phyloP scores from a whole-genome alignment of 2,888 invertebrate genomes.

The Noctua janthe region DNA sequence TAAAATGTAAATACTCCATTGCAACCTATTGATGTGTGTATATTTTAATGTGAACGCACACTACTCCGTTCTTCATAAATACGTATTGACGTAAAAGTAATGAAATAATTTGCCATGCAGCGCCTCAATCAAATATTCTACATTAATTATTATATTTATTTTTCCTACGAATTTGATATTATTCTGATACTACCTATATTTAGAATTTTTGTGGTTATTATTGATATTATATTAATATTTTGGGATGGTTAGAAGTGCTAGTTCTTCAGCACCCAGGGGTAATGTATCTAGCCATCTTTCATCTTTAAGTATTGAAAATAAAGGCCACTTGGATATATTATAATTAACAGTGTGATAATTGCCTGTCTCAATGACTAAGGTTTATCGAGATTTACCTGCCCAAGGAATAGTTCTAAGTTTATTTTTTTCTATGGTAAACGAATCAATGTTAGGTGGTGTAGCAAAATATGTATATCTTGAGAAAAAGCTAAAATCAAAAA shows the following conservation, averaged over 20 bases:
- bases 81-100: neutral
- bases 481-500: neutral
- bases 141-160: constrained; percentile 22
- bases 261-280: neutral
- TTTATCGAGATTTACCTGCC: neutral
- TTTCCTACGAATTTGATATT: constrained; percentile 55
- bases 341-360: neutral
- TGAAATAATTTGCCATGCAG: constrained; percentile 35
- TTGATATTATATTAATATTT: constrained; percentile 15
- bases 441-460: neutral
- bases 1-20: constrained; percentile 1
- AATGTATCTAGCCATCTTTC: constrained; percentile 13
- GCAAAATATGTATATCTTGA: neutral
- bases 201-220: constrained; percentile 27
- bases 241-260: neutral
- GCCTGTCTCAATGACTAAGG: neutral
- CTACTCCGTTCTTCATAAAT: constrained; percentile 17
- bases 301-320: constrained; percentile 10
- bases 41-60: constrained; percentile 21
- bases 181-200: constrained; percentile 42
- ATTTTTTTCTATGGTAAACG: neutral
- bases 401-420: neutral
- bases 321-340: constrained; percentile 22
- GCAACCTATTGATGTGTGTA: neutral
- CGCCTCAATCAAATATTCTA: constrained; percentile 30